Conservation (phyloP, 2,797 vertebrate genomes). For the Takifugu ocellatus region DNA sequence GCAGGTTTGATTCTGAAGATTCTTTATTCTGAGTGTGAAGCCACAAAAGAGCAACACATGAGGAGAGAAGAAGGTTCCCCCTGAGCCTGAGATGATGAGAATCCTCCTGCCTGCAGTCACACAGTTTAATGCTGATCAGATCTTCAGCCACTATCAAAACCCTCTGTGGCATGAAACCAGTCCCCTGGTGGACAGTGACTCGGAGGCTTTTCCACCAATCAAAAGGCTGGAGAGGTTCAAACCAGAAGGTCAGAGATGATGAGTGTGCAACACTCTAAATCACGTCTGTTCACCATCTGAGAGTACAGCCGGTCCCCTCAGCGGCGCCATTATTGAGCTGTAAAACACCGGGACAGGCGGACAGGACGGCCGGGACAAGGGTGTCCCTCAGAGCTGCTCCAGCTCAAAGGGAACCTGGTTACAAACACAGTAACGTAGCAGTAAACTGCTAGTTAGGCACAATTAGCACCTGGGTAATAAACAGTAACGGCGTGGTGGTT, state of each 20-base stretch:
- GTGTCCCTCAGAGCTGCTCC: too few relatives aligned
- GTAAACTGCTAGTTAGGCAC: too few relatives aligned
- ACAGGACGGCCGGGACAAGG: background rate
- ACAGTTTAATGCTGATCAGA: constrained; percentile 38
- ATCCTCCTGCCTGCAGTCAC: constrained; percentile 21
- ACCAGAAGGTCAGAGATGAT: constrained; percentile 59
- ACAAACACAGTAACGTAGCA: too few relatives aligned
- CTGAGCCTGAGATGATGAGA: too few relatives aligned
- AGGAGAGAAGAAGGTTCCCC: too few relatives aligned
- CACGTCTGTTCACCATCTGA: constrained; percentile 52
- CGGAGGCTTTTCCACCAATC: constrained; percentile 58
- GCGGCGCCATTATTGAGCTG: constrained; percentile 45
- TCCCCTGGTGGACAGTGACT: constrained; percentile 53
- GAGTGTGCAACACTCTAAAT: constrained; percentile 56
- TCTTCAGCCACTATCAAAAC: constrained; percentile 24
- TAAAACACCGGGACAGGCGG: constrained; percentile 34
- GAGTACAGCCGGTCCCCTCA: constrained; percentile 49
- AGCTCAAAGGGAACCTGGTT: too few relatives aligned
- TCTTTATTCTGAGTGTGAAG: too few relatives aligned
- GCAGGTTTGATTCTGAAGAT: too few relatives aligned
- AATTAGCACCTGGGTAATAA: too few relatives aligned
- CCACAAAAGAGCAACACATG: too few relatives aligned
- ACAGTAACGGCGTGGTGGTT: too few relatives aligned
- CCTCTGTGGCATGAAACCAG: constrained; percentile 35
- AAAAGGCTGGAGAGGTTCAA: constrained; percentile 58